These are phyloP conservation scores for Pituophis catenifer DNA, from an alignment of 2,113 vertebrate species.

Conservation along the genomic window DNA sequence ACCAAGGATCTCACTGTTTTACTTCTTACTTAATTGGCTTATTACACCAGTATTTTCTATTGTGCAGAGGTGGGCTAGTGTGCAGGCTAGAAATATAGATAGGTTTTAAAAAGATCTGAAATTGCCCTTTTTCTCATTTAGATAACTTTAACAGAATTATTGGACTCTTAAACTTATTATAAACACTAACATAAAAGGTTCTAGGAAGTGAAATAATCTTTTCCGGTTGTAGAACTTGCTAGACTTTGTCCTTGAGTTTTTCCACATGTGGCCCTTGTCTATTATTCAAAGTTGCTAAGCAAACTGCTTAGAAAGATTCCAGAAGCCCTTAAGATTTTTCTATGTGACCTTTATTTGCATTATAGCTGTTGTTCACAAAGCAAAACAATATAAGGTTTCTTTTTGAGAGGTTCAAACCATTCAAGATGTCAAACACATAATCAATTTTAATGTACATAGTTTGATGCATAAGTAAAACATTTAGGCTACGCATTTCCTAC, in stretches of 20 bases:
- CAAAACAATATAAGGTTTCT: not conserved
- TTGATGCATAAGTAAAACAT: not conserved
- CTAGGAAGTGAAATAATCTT: no score
- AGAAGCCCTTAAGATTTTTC: not conserved
- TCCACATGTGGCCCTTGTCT: not conserved
- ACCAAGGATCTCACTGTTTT: not conserved
- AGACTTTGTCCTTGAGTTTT: not conserved
- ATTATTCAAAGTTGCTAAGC: not conserved
- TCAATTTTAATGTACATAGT: not conserved
- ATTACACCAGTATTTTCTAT: not conserved
- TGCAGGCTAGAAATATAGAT: not conserved
- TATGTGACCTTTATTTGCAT: not conserved
- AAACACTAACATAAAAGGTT: no score
- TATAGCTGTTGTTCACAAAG: not conserved
- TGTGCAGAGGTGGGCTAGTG: not conserved
- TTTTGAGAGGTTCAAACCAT: not conserved
- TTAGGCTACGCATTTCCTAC: not conserved
- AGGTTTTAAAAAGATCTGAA: not conserved
- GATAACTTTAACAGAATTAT: not conserved
- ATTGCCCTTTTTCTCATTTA: not conserved
- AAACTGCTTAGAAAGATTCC: not conserved
- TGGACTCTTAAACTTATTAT: not conserved
- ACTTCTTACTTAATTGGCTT: not conserved
- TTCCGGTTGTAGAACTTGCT: not conserved
- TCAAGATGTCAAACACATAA: not conserved